These are phyloP conservation scores for Aurelia aurita complex sp. Pacific DNA, from an alignment of 30 jellyfish, hydroid and myxozoan genomes.

Conservation along the genomic window DNA sequence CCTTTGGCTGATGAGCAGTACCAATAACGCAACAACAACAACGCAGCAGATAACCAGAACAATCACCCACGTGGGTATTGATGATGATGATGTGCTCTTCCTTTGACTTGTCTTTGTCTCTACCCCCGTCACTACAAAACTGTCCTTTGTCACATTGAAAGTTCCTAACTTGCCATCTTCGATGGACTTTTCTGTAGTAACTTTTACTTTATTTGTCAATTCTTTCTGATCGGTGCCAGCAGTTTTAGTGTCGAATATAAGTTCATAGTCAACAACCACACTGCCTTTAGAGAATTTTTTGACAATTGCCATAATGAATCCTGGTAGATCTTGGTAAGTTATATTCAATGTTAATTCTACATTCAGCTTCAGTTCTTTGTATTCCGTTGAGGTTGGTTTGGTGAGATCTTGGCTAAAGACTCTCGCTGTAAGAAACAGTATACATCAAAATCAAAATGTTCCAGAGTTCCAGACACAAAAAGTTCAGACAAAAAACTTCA, in stretches of 20 bases:
- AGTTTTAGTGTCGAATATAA: conserved; percentile 43
- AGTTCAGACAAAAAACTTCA: too few relatives aligned
- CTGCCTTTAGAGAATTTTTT: conserved; percentile 34
- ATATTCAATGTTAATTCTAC: conserved; percentile 27
- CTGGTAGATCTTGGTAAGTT: conserved; percentile 47
- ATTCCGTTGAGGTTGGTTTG: background rate
- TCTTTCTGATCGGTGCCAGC: conserved; percentile 34
- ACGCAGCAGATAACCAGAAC: conserved; percentile 31
- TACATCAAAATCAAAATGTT: background rate
- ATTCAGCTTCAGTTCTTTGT: conserved; percentile 11
- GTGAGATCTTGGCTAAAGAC: background rate
- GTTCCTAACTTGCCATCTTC: conserved; percentile 21
- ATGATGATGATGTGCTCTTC: background rate
- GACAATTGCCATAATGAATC: conserved; percentile 50
- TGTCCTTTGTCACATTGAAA: conserved; percentile 24
- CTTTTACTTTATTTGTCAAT: conserved; percentile 7
- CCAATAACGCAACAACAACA: background rate
- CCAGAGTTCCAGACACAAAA: too few relatives aligned
- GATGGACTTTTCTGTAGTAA: conserved; percentile 11
- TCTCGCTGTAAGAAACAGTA: background rate
- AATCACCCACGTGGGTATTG: conserved; percentile 49
- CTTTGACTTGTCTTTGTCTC: background rate
- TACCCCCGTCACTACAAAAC: background rate
- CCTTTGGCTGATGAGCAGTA: conserved; percentile 18
- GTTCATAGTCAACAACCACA: conserved; percentile 22